Evolutionary conservation across 2,113 vertebrate genomes (phyloP).

Genomic region (Anas platyrhynchos): DNA sequence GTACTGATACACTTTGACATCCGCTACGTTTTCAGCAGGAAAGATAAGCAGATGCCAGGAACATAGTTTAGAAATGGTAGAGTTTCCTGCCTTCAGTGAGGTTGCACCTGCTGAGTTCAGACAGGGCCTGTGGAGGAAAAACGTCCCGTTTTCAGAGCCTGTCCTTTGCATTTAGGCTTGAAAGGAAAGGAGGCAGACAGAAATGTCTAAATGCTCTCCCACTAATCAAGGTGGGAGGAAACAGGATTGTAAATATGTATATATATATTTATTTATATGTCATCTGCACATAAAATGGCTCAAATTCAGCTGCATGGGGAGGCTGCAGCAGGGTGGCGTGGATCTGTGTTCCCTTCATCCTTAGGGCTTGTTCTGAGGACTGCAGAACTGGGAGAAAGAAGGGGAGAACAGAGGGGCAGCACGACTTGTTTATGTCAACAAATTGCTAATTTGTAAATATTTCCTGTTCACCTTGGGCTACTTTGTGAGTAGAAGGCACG

Average conservation of each 20-base stretch:
- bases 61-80: not conserved
- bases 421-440: not conserved
- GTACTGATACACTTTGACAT: conserved; percentile 44
- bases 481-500: not conserved
- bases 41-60: conserved; percentile 58
- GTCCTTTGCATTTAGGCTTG: not conserved
- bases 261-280: not conserved
- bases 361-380: not conserved
- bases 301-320: not conserved
- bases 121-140: not conserved
- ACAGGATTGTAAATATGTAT: not conserved
- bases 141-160: not conserved
- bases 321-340: not conserved
- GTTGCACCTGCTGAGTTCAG: conserved; percentile 64
- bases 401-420: not conserved
- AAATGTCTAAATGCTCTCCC: not conserved
- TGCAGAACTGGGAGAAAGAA: not conserved
- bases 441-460: not conserved
- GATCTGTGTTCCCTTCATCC: not conserved
- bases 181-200: conserved; percentile 50
- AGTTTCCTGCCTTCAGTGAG: conserved; percentile 25
- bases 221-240: conserved; percentile 12
- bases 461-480: not conserved
- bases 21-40: conserved; percentile 21
- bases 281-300: not conserved